Evolutionary conservation across 92 coral and sea anemone species (phyloP).

Genomic region (Porites lobata): DNA sequence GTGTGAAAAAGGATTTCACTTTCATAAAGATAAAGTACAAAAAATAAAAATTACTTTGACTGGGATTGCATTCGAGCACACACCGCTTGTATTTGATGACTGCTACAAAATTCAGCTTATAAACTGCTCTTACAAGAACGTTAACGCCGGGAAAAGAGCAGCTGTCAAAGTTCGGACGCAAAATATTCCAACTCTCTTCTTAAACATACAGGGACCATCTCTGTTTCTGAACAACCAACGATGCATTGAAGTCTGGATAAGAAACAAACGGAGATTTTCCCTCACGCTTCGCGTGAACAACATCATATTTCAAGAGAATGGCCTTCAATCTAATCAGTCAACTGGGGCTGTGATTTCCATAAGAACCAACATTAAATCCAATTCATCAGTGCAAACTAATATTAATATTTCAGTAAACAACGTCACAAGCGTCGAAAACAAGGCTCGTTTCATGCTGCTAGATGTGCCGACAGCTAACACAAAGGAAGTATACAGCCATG

Average conservation of each 20-base stretch:
- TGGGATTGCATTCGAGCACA: conserved; percentile 27
- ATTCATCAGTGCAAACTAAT: neutral
- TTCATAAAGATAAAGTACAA: neutral
- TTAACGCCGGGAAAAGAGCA: neutral
- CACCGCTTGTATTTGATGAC: conserved; percentile 33
- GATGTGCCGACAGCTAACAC: conserved; percentile 9
- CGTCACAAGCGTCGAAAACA: conserved; percentile 20
- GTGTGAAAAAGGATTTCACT: conserved; percentile 32
- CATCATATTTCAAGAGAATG: conserved; percentile 19
- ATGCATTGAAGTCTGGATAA: conserved; percentile 22
- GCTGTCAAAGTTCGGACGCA: neutral
- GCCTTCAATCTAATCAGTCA: neutral
- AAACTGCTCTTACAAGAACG: conserved; percentile 29
- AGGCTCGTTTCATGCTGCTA: conserved; percentile 17
- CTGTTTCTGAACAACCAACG: conserved; percentile 23
- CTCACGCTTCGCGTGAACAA: neutral
- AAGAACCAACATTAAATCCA: neutral
- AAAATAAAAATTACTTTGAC: neutral
- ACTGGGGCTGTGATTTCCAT: conserved; percentile 17
- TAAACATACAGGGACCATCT: conserved; percentile 34
- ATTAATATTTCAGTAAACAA: conserved; percentile 16
- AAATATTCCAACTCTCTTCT: conserved; percentile 7
- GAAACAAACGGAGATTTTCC: neutral
- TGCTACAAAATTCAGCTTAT: conserved; percentile 3
- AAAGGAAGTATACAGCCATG: conserved; percentile 20